Conservation (phyloP, 2,797 vertebrate genomes). For the Schizopygopsis pylzovi region DNA sequence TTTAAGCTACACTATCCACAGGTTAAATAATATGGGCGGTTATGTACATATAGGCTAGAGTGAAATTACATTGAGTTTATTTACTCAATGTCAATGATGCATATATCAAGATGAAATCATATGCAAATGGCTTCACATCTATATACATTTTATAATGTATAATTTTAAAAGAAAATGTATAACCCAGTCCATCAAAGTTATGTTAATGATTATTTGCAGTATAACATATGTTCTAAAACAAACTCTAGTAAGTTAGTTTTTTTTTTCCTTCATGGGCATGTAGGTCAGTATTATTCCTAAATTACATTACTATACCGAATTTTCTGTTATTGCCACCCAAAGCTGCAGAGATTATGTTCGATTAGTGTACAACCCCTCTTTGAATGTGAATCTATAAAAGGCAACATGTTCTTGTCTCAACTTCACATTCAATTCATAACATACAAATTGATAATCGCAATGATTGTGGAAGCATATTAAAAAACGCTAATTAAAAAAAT, state of each 20-base stretch:
- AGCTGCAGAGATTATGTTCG: constrained; percentile 38
- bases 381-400: constrained; percentile 50
- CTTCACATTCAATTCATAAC: constrained; percentile 58
- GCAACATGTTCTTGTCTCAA: constrained; percentile 54
- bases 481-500: constrained; percentile 43
- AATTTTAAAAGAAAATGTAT: background rate
- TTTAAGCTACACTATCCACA: background rate
- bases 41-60: background rate
- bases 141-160: background rate
- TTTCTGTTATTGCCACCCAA: constrained; percentile 38
- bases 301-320: constrained; percentile 8
- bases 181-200: constrained; percentile 20
- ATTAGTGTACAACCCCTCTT: constrained; percentile 34
- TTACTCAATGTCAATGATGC: background rate
- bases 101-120: background rate
- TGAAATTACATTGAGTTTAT: background rate
- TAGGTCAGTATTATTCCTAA: constrained; percentile 7
- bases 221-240: background rate
- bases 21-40: too few species aligned
- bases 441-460: constrained; percentile 55
- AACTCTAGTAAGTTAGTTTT: background rate
- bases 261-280: background rate
- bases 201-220: background rate
- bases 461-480: constrained; percentile 34
- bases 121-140: background rate